These are phyloP conservation scores for Esperia sulphurella DNA, from an alignment of 2,888 invertebrate genomes.

Conservation along the genomic window DNA sequence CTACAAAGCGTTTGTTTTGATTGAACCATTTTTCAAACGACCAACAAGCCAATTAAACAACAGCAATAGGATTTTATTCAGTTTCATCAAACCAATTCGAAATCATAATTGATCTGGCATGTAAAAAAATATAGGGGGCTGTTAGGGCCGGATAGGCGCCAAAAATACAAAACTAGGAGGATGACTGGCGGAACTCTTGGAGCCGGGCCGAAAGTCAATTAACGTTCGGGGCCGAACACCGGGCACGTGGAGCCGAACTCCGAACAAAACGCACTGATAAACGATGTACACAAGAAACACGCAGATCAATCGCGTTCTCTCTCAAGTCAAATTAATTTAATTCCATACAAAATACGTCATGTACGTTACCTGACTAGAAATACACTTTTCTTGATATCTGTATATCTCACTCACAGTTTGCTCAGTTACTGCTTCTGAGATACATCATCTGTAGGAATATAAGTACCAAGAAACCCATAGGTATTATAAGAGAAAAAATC, in stretches of 20 bases:
- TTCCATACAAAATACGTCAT: too few species aligned
- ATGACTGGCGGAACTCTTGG: slow-evolving; percentile 72
- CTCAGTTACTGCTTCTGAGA: too few species aligned
- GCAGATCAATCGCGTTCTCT: slow-evolving; percentile 26
- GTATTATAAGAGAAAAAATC: too few species aligned
- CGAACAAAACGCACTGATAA: slow-evolving; percentile 29
- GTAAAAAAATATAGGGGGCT: slow-evolving; percentile 72
- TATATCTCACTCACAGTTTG: too few species aligned
- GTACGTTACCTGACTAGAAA: too few species aligned
- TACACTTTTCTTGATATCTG: too few species aligned
- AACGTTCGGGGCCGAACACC: slow-evolving; percentile 41
- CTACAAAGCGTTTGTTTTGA: slow-evolving; percentile 48
- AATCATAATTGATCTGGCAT: slow-evolving; percentile 77
- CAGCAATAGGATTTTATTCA: slow-evolving; percentile 76
- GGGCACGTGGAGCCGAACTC: slow-evolving; percentile 53
- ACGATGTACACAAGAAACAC: slow-evolving; percentile 28
- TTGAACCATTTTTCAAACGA: slow-evolving; percentile 68
- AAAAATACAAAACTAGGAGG: slow-evolving; percentile 74
- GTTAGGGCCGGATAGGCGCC: slow-evolving; percentile 66
- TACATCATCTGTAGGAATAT: too few species aligned
- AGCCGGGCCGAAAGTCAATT: slow-evolving; percentile 72
- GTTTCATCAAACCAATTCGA: slow-evolving; percentile 77
- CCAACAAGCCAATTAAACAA: slow-evolving; percentile 74
- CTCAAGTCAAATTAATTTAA: too few species aligned
- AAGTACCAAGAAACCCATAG: too few species aligned